Evolutionary conservation across 2,797 vertebrate species (phyloP).

Genomic region (Remorina albescens): DNA sequence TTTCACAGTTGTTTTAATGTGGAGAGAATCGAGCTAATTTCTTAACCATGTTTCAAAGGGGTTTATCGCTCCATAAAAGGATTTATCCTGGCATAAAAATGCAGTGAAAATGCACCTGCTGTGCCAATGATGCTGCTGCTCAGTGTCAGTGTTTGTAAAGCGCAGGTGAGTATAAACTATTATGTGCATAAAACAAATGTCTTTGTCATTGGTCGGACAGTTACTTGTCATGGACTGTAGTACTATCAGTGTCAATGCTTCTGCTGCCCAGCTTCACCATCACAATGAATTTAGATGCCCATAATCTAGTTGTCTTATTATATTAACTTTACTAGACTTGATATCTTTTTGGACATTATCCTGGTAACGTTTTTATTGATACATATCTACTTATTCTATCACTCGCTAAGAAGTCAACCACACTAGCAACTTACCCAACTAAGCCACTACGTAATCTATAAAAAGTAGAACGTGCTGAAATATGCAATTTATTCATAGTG

Average conservation of each 20-base stretch:
- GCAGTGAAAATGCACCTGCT: background rate
- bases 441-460: slow-evolving; percentile 49
- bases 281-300: background rate
- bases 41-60: background rate
- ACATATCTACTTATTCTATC: slow-evolving; percentile 22
- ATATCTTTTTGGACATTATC: background rate
- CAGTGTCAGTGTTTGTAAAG: background rate
- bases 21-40: background rate
- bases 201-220: background rate
- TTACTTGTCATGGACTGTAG: background rate
- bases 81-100: background rate
- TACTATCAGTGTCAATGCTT: background rate
- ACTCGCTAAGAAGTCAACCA: slow-evolving; percentile 40
- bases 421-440: slow-evolving; percentile 37
- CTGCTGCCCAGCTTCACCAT: background rate
- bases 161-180: background rate
- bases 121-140: background rate
- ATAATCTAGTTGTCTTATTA: background rate
- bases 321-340: background rate
- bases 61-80: background rate
- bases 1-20: background rate
- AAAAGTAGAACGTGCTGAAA: slow-evolving; percentile 63
- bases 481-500: slow-evolving; percentile 72
- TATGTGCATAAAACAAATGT: background rate
- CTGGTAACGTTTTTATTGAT: slow-evolving; percentile 27